Base-by-base conservation (phyloP, 1,140 invertebrate genomes). In the Schlechtendalia chinensis region DNA sequence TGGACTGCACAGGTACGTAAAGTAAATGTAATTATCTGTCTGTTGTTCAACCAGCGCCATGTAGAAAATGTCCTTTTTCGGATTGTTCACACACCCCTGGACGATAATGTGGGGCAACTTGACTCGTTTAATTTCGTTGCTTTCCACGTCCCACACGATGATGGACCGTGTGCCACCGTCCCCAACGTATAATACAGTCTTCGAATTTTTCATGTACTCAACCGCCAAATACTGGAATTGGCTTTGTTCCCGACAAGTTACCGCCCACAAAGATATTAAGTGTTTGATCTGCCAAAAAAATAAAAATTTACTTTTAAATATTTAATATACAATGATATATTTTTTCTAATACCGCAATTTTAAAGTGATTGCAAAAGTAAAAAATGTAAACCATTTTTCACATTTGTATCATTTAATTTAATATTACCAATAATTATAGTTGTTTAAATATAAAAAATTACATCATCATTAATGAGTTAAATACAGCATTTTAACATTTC, bases 161-260 rank as follows among this genome's bases (percentile, higher is more conserved):
- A 91, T 89, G 0, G 90, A 87, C 17, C 89, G 85, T 19, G 87
- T 87, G 1, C 89, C 89, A 3, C 89, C 89, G 85, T 91, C 90
- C 19, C 87, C 88, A 0, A 91, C 86, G 82, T 91, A 91, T 16
- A 90, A 84, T 81, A 88, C 90, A 12, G 85, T 85, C 0, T 86
- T 84, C 2, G 87, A 88, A 81, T 89, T 87, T 0, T 84, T 82
- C 19, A 84, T 84, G 82, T 89, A 89, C 63, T 91, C 90, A n/a
- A 89, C 87, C 17, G 88, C 87, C 11, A 91, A 81, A 83, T 90
- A 90, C 81, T 91, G 90, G 5, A 91, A 82, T 1, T 89, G 86
- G 0, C 81, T 81, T 17, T 63, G 53, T 5, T 1, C 29, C 10
- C 19, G 80, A 24, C 12, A 12, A 12, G 14, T 29, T 19, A 59